These are phyloP conservation scores for Trachelus tabidus DNA, from an alignment of 2,888 invertebrate species.

Conservation along the genomic window DNA sequence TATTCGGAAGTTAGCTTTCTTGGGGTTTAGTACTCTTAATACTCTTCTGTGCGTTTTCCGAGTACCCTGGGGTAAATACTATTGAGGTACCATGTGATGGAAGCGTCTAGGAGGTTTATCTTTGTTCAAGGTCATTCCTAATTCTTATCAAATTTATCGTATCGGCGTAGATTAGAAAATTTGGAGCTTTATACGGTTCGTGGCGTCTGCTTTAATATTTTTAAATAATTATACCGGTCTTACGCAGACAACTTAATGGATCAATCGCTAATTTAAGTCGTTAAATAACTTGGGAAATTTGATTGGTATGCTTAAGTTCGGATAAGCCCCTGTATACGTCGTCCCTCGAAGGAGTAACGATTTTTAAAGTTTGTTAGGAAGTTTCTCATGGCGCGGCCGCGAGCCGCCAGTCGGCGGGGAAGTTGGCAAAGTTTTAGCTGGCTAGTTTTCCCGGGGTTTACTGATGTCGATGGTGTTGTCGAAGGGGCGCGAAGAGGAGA, in stretches of 20 bases:
- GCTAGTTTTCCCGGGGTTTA: slow-evolving; percentile 30
- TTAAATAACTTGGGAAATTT: not conserved
- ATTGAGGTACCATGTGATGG: too few species aligned
- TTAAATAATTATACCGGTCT: not conserved
- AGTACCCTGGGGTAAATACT: too few species aligned
- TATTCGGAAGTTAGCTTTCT: not conserved
- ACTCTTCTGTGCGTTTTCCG: too few species aligned
- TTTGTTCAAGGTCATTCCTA: not conserved
- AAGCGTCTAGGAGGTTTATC: not conserved
- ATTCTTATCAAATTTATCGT: not conserved
- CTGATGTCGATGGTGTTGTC: not conserved
- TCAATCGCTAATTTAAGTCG: not conserved
- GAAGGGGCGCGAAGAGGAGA: not conserved
- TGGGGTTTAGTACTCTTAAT: not conserved
- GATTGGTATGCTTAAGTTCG: not conserved
- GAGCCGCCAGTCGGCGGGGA: slow-evolving; percentile 45
- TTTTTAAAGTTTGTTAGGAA: slow-evolving; percentile 60
- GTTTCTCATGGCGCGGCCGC: slow-evolving; percentile 42
- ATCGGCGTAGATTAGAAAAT: not conserved
- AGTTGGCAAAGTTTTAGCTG: slow-evolving; percentile 56
- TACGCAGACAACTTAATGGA: not conserved
- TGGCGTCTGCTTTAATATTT: too few species aligned
- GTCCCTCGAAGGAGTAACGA: slow-evolving; percentile 48
- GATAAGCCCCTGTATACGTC: not conserved
- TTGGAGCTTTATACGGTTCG: too few species aligned